Percentiles rank a stretch among this genome's conserved stretches.
Conservation (phyloP, 2,888 invertebrate species). For the Penaeus monodon region DNA sequence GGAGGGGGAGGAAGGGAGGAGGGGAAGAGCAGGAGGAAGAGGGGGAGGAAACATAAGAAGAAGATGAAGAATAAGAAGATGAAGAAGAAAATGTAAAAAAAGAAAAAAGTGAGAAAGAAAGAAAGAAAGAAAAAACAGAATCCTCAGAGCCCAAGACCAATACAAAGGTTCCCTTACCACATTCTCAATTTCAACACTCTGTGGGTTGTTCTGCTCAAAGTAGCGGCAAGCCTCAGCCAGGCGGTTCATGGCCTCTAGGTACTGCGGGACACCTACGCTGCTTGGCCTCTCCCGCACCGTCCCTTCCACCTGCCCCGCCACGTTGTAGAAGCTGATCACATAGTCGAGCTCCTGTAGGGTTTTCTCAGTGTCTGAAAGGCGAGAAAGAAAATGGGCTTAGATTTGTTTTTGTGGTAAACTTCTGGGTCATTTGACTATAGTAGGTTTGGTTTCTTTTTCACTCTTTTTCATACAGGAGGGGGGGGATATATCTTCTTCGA, state of each 20-base stretch:
- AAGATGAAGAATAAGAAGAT: too few species aligned
- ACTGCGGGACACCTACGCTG: conserved; percentile 74
- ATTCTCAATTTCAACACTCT: conserved; percentile 93
- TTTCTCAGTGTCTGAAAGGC: conserved; percentile 85
- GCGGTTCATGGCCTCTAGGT: conserved; percentile 82
- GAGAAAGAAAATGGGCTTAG: background rate
- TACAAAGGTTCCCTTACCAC: conserved; percentile 77
- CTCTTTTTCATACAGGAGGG: too few species aligned
- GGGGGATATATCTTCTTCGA: too few species aligned
- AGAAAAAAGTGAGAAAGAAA: too few species aligned
- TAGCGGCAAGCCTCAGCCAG: conserved; percentile 89
- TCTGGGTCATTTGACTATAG: background rate
- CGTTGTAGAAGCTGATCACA: conserved; percentile 95
- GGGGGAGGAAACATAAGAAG: too few species aligned
- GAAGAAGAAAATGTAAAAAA: too few species aligned
- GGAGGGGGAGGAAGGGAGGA: too few species aligned
- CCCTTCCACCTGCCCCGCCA: conserved; percentile 72
- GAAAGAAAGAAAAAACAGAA: too few species aligned
- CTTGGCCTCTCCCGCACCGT: conserved; percentile 82
- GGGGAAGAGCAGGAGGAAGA: too few species aligned
- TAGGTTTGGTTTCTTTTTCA: too few species aligned
- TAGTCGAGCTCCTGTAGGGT: conserved; percentile 89
- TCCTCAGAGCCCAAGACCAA: too few species aligned
- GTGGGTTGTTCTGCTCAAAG: conserved; percentile 92
- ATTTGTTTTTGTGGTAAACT: background rate